These are phyloP conservation scores for Andrena hattorfiana DNA, from an alignment of 2,888 invertebrate species.

Conservation along the genomic window DNA sequence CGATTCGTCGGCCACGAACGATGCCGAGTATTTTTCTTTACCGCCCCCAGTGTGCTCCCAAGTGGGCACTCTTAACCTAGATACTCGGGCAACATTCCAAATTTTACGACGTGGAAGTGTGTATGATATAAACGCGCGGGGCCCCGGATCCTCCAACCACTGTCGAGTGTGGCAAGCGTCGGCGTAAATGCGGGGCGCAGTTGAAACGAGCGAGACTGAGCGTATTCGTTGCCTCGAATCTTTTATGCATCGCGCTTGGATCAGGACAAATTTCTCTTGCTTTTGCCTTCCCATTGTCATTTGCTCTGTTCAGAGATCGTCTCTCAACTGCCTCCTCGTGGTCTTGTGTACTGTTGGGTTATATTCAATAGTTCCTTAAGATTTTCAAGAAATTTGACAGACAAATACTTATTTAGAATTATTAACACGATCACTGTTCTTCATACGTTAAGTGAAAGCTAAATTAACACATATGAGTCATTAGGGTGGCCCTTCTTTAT, in stretches of 20 bases:
- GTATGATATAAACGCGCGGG: slow-evolving; percentile 44
- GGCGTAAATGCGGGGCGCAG: slow-evolving; percentile 12
- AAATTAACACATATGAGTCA: too few relatives aligned
- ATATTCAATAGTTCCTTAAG: too few relatives aligned
- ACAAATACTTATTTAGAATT: too few relatives aligned
- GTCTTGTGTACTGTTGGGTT: too few relatives aligned
- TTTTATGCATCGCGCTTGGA: slow-evolving; percentile 54
- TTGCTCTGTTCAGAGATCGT: background rate
- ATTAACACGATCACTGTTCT: too few relatives aligned
- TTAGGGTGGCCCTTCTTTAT: too few relatives aligned
- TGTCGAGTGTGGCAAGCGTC: slow-evolving; percentile 14
- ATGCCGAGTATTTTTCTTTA: slow-evolving; percentile 58
- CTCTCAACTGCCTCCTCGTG: background rate
- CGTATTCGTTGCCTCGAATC: slow-evolving; percentile 52
- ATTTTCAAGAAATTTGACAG: too few relatives aligned
- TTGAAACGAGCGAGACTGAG: slow-evolving; percentile 40
- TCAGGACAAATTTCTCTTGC: slow-evolving; percentile 48
- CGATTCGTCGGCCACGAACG: slow-evolving; percentile 41
- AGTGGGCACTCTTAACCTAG: slow-evolving; percentile 67
- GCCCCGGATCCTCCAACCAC: background rate
- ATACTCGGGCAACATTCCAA: slow-evolving; percentile 71
- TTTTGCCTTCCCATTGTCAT: background rate
- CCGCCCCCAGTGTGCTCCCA: slow-evolving; percentile 5
- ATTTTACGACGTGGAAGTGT: slow-evolving; percentile 65
- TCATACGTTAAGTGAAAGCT: too few relatives aligned